These are phyloP conservation scores for Andrena fulva DNA, from an alignment of 2,888 invertebrate species.

Conservation along the genomic window DNA sequence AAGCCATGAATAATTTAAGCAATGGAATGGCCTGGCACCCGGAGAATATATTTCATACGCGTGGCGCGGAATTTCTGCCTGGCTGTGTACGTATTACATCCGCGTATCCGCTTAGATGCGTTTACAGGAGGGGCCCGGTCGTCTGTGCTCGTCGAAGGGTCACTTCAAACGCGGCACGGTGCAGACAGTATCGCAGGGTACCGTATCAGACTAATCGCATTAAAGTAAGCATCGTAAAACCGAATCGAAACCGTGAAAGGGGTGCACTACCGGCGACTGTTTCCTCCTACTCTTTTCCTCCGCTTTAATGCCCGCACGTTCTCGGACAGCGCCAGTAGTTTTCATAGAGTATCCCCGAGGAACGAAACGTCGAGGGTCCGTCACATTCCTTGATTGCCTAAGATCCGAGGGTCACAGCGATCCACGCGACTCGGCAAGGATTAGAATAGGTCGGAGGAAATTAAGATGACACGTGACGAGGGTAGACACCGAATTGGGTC, in stretches of 20 bases:
- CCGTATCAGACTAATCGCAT: constrained; percentile 38
- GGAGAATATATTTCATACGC: constrained; percentile 66
- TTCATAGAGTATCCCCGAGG: neutral
- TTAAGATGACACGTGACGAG: constrained; percentile 50
- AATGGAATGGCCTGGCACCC: constrained; percentile 67
- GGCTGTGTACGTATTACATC: constrained; percentile 44
- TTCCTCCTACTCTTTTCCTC: neutral
- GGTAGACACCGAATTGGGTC: constrained; percentile 29
- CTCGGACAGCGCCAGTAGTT: neutral
- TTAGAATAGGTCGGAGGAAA: constrained; percentile 47
- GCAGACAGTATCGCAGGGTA: neutral
- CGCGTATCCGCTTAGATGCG: constrained; percentile 47
- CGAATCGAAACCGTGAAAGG: constrained; percentile 2
- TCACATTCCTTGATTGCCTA: constrained; percentile 17
- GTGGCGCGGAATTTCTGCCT: constrained; percentile 38
- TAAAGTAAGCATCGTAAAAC: constrained; percentile 5
- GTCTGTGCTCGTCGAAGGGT: constrained; percentile 23
- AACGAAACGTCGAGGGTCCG: neutral
- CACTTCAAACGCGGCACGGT: constrained; percentile 25
- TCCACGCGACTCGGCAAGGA: constrained; percentile 6
- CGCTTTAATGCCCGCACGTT: too few relatives aligned
- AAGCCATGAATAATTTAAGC: constrained; percentile 72
- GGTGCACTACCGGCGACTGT: neutral
- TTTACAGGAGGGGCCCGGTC: constrained; percentile 15
- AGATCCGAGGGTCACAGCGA: constrained; percentile 5